Evolutionary conservation across 2,113 vertebrate genomes (phyloP).

Genomic region (Etheostoma cragini): DNA sequence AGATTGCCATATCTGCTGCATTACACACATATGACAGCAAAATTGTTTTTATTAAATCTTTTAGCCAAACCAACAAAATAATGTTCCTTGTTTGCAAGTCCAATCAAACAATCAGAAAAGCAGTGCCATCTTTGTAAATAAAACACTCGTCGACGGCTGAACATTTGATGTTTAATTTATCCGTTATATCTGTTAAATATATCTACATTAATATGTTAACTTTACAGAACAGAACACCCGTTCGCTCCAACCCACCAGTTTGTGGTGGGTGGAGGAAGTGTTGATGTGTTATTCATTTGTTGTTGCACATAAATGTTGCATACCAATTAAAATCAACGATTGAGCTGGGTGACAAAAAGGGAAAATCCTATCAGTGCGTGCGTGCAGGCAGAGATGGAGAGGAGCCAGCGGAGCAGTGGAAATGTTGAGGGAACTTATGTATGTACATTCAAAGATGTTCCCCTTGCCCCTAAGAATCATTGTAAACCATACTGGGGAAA

Average conservation of each 20-base stretch:
- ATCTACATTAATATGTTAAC: constrained; percentile 50
- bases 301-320: constrained; percentile 37
- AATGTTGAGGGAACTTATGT: constrained; percentile 1
- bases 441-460: constrained; percentile 5
- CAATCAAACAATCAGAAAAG: constrained; percentile 18
- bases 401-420: neutral
- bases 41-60: neutral
- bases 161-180: constrained; percentile 44
- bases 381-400: neutral
- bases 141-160: constrained; percentile 21
- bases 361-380: constrained; percentile 1
- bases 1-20: neutral
- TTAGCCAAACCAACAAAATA: constrained; percentile 22
- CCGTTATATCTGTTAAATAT: constrained; percentile 51
- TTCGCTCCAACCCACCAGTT: constrained; percentile 44
- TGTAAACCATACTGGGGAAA: constrained; percentile 10
- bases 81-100: neutral
- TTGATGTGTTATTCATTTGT: constrained; percentile 55
- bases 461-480: constrained; percentile 29
- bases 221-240: constrained; percentile 41
- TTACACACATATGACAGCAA: neutral
- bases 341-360: constrained; percentile 1
- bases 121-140: constrained; percentile 19
- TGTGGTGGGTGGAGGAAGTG: constrained; percentile 53
- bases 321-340: constrained; percentile 42